A percentile compares a stretch with the other conserved stretches of the same genome.
Conservation (phyloP, 30 jellyfish, hydroid and myxozoan genomes). For the Hydractinia echinata region DNA sequence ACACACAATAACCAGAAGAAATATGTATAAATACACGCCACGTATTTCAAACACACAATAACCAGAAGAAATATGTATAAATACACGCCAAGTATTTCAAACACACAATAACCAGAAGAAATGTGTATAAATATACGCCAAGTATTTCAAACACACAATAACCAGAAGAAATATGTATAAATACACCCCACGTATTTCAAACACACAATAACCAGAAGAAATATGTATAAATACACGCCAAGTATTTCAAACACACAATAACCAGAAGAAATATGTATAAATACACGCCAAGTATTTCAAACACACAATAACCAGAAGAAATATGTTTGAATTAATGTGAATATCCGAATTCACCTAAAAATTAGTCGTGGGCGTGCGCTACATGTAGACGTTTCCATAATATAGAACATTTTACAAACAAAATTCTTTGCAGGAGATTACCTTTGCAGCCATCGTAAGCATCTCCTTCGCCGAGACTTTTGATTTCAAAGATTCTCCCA, state of each 20-base stretch:
- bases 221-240: not conserved
- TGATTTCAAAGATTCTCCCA: conserved; percentile 8
- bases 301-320: not conserved
- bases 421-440: not conserved
- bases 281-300: too few species aligned
- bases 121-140: not conserved
- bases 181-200: not conserved
- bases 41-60: not conserved
- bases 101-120: not conserved
- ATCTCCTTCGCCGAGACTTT: conserved; percentile 10
- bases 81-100: not conserved
- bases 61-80: not conserved
- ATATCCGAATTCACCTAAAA: not conserved
- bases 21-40: not conserved
- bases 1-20: not conserved
- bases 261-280: too few species aligned
- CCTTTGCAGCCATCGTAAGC: conserved; percentile 22
- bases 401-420: not conserved
- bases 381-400: not conserved
- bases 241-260: not conserved
- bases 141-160: not conserved
- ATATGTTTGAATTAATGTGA: not conserved
- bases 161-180: not conserved
- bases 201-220: not conserved
- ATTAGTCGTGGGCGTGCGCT: not conserved